A percentile compares a stretch with the other conserved stretches of the same genome.
Conservation (phyloP, 30 jellyfish, hydroid and myxozoan species). For the Aurelia coerulea region DNA sequence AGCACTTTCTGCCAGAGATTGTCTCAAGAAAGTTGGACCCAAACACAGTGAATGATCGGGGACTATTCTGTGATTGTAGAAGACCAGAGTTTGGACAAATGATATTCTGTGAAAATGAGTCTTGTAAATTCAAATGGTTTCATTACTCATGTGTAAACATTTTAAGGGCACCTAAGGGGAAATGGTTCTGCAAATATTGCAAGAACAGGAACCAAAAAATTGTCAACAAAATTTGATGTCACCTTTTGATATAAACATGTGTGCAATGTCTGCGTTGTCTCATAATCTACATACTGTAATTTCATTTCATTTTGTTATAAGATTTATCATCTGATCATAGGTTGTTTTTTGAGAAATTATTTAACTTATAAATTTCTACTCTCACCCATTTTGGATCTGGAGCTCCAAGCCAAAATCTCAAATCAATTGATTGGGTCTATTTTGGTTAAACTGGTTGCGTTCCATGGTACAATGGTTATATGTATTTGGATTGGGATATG, state of each 20-base stretch:
- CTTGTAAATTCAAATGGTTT: conserved; percentile 34
- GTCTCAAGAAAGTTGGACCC: conserved; percentile 29
- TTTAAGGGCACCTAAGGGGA: conserved; percentile 27
- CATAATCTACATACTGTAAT: neutral
- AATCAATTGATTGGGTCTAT: too few relatives aligned
- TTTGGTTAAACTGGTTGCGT: too few relatives aligned
- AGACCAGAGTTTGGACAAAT: conserved; percentile 42
- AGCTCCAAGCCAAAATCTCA: too few relatives aligned
- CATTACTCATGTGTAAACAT: conserved; percentile 30
- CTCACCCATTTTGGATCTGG: too few relatives aligned
- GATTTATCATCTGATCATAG: too few relatives aligned
- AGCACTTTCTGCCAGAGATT: conserved; percentile 25
- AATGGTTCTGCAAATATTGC: conserved; percentile 45
- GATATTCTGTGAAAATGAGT: conserved; percentile 29
- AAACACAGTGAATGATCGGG: conserved; percentile 6
- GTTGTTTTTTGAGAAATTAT: too few relatives aligned
- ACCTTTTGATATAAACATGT: too few relatives aligned
- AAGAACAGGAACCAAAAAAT: neutral
- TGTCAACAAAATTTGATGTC: too few relatives aligned
- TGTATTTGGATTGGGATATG: too few relatives aligned
- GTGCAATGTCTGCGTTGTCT: neutral
- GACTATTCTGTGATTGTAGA: conserved; percentile 33
- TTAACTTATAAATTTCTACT: too few relatives aligned
- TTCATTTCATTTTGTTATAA: neutral
- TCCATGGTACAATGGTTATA: too few relatives aligned